phyloP scores from a whole-genome alignment of 2,797 vertebrate species.

The Danio aesculapii region DNA sequence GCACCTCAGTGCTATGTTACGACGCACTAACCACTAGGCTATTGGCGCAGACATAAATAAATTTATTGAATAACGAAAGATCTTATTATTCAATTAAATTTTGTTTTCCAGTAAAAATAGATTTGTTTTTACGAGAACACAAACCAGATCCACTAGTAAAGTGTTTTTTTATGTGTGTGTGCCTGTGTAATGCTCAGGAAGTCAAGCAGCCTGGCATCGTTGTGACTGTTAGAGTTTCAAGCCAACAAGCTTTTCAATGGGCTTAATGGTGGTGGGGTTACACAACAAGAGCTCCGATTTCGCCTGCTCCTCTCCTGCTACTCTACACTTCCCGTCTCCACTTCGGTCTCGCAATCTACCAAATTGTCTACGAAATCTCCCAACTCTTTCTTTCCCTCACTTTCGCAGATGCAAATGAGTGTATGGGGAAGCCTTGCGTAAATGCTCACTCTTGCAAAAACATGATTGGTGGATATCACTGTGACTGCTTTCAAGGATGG shows the following conservation, averaged over 20 bases:
- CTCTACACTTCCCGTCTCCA: conserved; percentile 23
- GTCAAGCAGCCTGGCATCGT: conserved; percentile 14
- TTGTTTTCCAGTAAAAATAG: not conserved
- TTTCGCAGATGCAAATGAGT: conserved; percentile 97
- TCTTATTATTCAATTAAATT: not conserved
- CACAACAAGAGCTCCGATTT: conserved; percentile 45
- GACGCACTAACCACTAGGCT: no score
- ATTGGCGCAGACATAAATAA: no score
- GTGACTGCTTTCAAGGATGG: conserved; percentile 96
- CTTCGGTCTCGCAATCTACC: conserved; percentile 32
- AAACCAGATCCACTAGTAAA: not conserved
- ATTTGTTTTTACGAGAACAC: not conserved
- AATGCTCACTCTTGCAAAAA: conserved; percentile 98
- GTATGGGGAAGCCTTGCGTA: conserved; percentile 90
- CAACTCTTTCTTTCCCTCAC: conserved; percentile 68
- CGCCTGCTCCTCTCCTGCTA: conserved; percentile 20
- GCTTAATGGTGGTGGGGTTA: conserved; percentile 58
- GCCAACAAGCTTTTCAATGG: conserved; percentile 26
- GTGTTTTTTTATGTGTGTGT: not conserved
- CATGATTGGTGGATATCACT: conserved; percentile 99
- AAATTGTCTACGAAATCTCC: conserved; percentile 16
- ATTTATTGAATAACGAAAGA: no score
- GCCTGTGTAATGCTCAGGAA: conserved; percentile 34
- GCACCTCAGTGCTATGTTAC: no score
- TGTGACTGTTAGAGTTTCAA: conserved; percentile 27